Evolutionary conservation across 2,113 vertebrate genomes (phyloP).

Genomic region (Alosa alosa): DNA sequence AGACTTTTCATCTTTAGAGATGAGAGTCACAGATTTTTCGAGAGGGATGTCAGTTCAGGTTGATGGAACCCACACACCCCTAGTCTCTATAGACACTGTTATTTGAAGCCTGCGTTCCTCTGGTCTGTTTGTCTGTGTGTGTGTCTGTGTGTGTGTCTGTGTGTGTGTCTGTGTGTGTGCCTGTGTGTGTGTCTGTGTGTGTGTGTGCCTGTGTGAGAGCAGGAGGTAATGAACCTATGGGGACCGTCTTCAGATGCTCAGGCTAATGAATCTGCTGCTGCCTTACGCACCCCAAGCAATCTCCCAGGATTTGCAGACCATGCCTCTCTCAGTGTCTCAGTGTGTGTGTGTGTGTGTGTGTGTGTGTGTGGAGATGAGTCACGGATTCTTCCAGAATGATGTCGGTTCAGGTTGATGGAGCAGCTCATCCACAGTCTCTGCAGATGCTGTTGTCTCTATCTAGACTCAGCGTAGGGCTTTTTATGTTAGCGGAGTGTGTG

Average conservation of each 20-base stretch:
- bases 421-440: not conserved
- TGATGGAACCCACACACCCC: not conserved
- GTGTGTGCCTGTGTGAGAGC: not conserved
- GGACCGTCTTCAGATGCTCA: not conserved
- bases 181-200: not conserved
- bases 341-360: not conserved
- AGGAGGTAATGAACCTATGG: not conserved
- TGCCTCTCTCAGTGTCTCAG: not conserved
- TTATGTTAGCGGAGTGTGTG: not conserved
- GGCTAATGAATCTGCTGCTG: not conserved
- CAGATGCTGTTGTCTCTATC: not conserved
- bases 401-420: not conserved
- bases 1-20: not conserved
- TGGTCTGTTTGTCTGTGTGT: not conserved
- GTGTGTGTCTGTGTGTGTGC: not conserved
- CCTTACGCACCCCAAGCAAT: not conserved
- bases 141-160: not conserved
- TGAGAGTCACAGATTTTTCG: not conserved
- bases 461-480: not conserved
- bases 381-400: not conserved
- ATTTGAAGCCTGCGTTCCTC: not conserved
- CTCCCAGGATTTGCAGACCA: not conserved
- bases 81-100: not conserved
- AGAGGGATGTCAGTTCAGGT: conserved; percentile 6
- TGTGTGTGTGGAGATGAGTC: not conserved